Evolutionary conservation across 2,888 invertebrate genomes (phyloP).

Genomic region (Itoplectis maculator): DNA sequence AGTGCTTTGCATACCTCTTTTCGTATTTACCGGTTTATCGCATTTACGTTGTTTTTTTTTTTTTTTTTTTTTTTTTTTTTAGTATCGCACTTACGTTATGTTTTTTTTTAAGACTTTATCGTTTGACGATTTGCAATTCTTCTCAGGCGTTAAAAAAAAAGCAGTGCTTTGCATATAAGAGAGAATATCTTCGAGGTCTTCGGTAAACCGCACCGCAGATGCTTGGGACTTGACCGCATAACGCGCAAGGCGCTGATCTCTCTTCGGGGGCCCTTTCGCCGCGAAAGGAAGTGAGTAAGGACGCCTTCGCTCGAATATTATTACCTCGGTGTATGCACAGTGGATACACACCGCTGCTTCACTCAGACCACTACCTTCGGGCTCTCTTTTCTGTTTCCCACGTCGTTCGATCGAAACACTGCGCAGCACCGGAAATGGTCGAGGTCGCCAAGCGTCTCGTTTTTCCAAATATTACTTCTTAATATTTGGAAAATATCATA

Average conservation of each 20-base stretch:
- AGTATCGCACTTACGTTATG: background rate
- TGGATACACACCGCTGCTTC: conserved; percentile 35
- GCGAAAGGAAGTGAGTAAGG: conserved; percentile 63
- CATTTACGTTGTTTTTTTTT: background rate
- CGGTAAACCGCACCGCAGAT: conserved; percentile 63
- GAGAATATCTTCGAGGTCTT: conserved; percentile 47
- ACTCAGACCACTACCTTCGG: conserved; percentile 12
- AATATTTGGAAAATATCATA: too few relatives aligned
- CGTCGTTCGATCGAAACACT: conserved; percentile 57
- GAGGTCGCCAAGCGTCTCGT: conserved; percentile 47
- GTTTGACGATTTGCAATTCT: conserved; percentile 36
- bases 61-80: conserved; percentile 2
- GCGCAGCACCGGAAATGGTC: conserved; percentile 61
- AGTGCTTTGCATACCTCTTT: too few relatives aligned
- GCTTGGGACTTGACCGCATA: conserved; percentile 62
- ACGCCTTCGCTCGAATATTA: conserved; percentile 58
- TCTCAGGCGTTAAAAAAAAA: conserved; percentile 10
- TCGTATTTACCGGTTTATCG: background rate
- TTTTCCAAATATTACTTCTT: too few relatives aligned
- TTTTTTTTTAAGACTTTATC: conserved; percentile 26
- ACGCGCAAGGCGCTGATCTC: conserved; percentile 34
- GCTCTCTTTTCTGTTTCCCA: conserved; percentile 56
- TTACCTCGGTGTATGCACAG: conserved; percentile 57
- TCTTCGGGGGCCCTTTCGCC: conserved; percentile 32
- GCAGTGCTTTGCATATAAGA: background rate